These are phyloP conservation scores for Opisthograptis luteolata DNA, from an alignment of 2,888 invertebrate genomes.

Conservation along the genomic window DNA sequence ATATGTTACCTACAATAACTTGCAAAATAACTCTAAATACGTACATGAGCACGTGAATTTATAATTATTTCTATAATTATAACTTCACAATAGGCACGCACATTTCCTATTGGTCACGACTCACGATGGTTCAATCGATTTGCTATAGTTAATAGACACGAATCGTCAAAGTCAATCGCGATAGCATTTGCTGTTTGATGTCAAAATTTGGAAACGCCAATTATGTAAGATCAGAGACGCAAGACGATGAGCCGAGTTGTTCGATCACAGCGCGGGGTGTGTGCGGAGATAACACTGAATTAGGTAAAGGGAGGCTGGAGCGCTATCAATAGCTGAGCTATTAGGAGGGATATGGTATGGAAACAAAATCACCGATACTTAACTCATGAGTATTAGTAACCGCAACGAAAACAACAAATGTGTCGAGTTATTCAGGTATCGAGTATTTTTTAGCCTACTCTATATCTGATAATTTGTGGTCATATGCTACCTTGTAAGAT, in stretches of 20 bases:
- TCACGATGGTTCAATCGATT: neutral
- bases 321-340: conserved; percentile 8
- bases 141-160: conserved; percentile 22
- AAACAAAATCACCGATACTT: too few relatives aligned
- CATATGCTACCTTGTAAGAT: too few relatives aligned
- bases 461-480: too few relatives aligned
- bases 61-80: neutral
- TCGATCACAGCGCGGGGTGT: conserved; percentile 15
- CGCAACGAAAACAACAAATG: too few relatives aligned
- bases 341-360: too few relatives aligned
- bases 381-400: too few relatives aligned
- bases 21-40: too few relatives aligned
- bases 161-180: conserved; percentile 27
- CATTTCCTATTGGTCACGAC: neutral
- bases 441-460: too few relatives aligned
- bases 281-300: conserved; percentile 10
- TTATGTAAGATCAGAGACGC: conserved; percentile 25
- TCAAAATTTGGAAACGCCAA: conserved; percentile 30
- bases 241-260: conserved; percentile 18
- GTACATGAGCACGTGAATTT: too few relatives aligned
- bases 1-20: too few relatives aligned
- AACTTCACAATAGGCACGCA: neutral
- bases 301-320: neutral
- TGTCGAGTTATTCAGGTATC: too few relatives aligned
- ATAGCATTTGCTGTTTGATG: conserved; percentile 25